A percentile compares a stretch with the other conserved stretches of the same genome.
phyloP scores from a whole-genome alignment of 2,888 invertebrate genomes.

The Yponomeuta malinellus region DNA sequence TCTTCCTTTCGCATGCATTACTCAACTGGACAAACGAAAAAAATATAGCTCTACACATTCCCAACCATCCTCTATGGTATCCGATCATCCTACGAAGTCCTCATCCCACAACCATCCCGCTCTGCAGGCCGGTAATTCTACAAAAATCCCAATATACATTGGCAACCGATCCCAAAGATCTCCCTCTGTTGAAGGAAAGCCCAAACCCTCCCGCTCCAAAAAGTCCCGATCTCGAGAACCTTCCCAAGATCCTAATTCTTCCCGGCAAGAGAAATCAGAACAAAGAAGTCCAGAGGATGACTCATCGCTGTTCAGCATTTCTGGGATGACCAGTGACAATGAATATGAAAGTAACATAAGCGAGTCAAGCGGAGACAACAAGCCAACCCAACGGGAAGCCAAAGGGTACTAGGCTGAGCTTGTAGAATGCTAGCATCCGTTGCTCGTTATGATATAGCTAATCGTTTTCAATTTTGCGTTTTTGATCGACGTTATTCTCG shows the following conservation, averaged over 20 bases:
- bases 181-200: slow-evolving; percentile 61
- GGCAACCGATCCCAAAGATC: slow-evolving; percentile 77
- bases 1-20: slow-evolving; percentile 66
- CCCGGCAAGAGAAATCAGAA: slow-evolving; percentile 68
- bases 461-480: slow-evolving; percentile 33
- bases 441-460: slow-evolving; percentile 42
- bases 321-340: slow-evolving; percentile 76
- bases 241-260: slow-evolving; percentile 66
- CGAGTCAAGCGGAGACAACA: slow-evolving; percentile 62
- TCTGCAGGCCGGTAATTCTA: slow-evolving; percentile 76
- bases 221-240: slow-evolving; percentile 58
- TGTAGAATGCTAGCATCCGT: slow-evolving; percentile 66
- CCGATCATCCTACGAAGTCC: slow-evolving; percentile 62
- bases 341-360: slow-evolving; percentile 73
- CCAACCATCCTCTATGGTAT: slow-evolving; percentile 71
- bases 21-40: slow-evolving; percentile 55
- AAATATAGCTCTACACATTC: slow-evolving; percentile 68
- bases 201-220: slow-evolving; percentile 37
- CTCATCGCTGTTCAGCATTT: slow-evolving; percentile 74
- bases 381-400: slow-evolving; percentile 63
- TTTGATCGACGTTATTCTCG: slow-evolving; percentile 17
- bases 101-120: slow-evolving; percentile 70
- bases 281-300: slow-evolving; percentile 74
- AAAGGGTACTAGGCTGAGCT: slow-evolving; percentile 63
- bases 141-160: slow-evolving; percentile 84